Evolutionary conservation across 2,888 invertebrate species (phyloP).

Genomic region (Napeogenes sylphis): DNA sequence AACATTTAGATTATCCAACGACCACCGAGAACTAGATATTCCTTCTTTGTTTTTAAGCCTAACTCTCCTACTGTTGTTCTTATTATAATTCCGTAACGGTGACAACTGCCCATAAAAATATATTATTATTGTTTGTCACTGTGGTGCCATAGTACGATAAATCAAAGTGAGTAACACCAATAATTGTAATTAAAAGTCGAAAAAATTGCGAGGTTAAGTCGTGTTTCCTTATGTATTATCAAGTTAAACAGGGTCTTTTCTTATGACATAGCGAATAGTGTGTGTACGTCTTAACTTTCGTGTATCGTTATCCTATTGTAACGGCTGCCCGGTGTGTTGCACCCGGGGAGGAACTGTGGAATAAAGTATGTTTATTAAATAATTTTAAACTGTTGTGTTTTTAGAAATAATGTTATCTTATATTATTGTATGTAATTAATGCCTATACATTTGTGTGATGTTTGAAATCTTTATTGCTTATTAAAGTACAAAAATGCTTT

Average conservation of each 20-base stretch:
- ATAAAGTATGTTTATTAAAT: conserved; percentile 1
- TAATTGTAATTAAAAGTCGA: too few relatives aligned
- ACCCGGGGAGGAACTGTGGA: background rate
- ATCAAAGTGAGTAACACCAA: background rate
- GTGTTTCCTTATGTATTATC: too few relatives aligned
- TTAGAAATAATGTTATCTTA: conserved; percentile 13
- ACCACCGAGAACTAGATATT: background rate
- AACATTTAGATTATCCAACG: conserved; percentile 22
- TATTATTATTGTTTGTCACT: background rate
- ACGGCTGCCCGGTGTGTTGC: too few relatives aligned
- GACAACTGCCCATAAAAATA: background rate
- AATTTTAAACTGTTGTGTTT: conserved; percentile 10
- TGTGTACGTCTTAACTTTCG: too few relatives aligned
- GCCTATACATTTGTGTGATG: conserved; percentile 16
- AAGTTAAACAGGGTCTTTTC: too few relatives aligned
- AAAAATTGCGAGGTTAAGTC: too few relatives aligned
- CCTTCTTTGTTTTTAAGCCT: background rate
- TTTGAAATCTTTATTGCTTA: conserved; percentile 27
- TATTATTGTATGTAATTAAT: conserved; percentile 7
- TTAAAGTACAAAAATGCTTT: conserved; percentile 24
- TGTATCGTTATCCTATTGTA: too few relatives aligned
- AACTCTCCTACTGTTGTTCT: background rate
- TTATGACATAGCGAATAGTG: too few relatives aligned
- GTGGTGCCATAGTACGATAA: background rate
- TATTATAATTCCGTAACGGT: background rate